Percentiles rank a stretch among this genome's conserved stretches.
Conservation (phyloP, 2,888 invertebrate species). For the Drosophila picticornis region DNA sequence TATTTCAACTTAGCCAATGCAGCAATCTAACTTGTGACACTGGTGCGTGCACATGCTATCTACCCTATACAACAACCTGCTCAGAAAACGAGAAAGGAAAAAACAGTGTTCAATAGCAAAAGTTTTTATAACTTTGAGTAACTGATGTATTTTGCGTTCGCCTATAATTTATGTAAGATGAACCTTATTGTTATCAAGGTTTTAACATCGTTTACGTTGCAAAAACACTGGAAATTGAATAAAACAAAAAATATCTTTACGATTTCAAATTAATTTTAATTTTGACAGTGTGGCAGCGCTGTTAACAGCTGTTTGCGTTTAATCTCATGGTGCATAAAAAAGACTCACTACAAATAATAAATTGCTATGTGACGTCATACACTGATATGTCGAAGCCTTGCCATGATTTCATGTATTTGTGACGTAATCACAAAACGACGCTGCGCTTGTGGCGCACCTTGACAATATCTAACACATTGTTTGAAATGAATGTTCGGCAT, state of each 20-base stretch:
- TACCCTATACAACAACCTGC: background rate
- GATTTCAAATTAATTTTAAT: background rate
- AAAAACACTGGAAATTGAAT: background rate
- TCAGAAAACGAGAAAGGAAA: background rate
- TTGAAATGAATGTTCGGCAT: background rate
- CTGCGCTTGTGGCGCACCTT: background rate
- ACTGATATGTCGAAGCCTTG: background rate
- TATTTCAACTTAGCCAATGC: background rate
- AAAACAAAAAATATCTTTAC: background rate
- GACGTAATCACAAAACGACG: background rate
- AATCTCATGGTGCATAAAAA: background rate
- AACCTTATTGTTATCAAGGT: no score
- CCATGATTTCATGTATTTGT: background rate
- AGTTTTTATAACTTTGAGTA: background rate
- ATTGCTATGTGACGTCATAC: constrained; percentile 4
- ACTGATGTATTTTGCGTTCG: background rate
- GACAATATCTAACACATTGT: background rate
- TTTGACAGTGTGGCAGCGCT: constrained; percentile 16
- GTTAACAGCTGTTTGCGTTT: background rate
- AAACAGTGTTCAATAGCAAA: background rate
- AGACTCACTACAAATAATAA: background rate
- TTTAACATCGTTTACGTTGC: background rate
- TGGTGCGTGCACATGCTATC: no score
- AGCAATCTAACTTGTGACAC: background rate
- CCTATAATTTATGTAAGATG: background rate